Percentiles rank a stretch among this genome's conserved stretches.
Evolutionary conservation across 2,113 vertebrate genomes (phyloP).

Genomic region (Bos taurus): DNA sequence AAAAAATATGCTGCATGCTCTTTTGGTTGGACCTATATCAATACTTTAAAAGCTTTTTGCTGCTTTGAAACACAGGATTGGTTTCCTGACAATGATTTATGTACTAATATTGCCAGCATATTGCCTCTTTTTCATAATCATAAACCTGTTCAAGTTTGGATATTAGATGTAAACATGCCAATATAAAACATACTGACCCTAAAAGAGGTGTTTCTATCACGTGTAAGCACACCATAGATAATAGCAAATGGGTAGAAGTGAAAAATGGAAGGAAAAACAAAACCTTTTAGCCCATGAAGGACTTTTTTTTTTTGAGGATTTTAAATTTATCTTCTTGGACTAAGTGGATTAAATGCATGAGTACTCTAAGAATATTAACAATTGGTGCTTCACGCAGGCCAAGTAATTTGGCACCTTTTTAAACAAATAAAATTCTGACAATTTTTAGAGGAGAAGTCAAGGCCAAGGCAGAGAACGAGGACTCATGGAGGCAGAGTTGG

Average conservation of each 20-base stretch:
- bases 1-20: neutral
- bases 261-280: neutral
- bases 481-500: neutral
- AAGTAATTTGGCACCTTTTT: neutral
- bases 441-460: neutral
- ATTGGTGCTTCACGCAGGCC: neutral
- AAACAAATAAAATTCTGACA: neutral
- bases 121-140: constrained; percentile 58
- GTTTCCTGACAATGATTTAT: constrained; percentile 53
- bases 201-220: neutral
- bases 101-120: constrained; percentile 34
- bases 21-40: constrained; percentile 2
- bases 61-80: constrained; percentile 56
- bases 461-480: neutral
- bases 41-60: constrained; percentile 38
- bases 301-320: neutral
- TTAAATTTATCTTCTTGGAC: neutral
- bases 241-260: neutral
- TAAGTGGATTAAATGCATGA: neutral
- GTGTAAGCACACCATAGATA: neutral
- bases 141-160: constrained; percentile 28
- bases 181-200: constrained; percentile 54
- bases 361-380: neutral
- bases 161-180: constrained; percentile 34
- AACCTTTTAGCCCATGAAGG: neutral